A percentile compares a stretch with the other conserved stretches of the same genome.
Evolutionary conservation across 30 jellyfish, hydroid and myxozoan genomes (phyloP).

Genomic region (Nemopilema nomurai): DNA sequence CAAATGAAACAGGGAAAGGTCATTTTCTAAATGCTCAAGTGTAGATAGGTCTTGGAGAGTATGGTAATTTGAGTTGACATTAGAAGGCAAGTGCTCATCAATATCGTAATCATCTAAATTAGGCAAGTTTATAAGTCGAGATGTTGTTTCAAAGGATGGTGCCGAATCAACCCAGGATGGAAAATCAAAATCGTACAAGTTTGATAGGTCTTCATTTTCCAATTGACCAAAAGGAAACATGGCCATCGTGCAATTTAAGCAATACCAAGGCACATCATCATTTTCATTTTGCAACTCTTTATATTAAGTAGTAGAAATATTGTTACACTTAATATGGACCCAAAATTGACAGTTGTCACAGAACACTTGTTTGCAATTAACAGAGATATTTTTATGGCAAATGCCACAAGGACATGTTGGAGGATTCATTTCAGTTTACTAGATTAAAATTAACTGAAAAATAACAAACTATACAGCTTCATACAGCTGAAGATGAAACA

Average conservation of each 20-base stretch:
- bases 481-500: constrained; percentile 15
- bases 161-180: constrained; percentile 28
- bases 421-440: not conserved
- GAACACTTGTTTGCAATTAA: not conserved
- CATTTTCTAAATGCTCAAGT: not conserved
- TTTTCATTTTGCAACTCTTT: constrained; percentile 6
- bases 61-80: constrained; percentile 23
- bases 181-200: constrained; percentile 12
- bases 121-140: constrained; percentile 27
- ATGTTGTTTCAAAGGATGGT: constrained; percentile 39
- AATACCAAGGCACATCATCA: constrained; percentile 19
- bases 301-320: constrained; percentile 33
- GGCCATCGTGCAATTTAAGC: constrained; percentile 14
- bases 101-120: constrained; percentile 46
- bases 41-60: constrained; percentile 32
- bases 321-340: constrained; percentile 46
- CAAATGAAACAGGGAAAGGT: constrained; percentile 4
- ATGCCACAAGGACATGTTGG: constrained; percentile 28
- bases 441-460: not conserved
- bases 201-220: constrained; percentile 28
- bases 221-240: constrained; percentile 38
- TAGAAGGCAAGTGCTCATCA: constrained; percentile 35
- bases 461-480: not conserved
- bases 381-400: constrained; percentile 20
- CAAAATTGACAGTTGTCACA: constrained; percentile 32